These are phyloP conservation scores for Polypedilum vanderplanki DNA, from an alignment of 1,140 invertebrate genomes.

Conservation along the genomic window DNA sequence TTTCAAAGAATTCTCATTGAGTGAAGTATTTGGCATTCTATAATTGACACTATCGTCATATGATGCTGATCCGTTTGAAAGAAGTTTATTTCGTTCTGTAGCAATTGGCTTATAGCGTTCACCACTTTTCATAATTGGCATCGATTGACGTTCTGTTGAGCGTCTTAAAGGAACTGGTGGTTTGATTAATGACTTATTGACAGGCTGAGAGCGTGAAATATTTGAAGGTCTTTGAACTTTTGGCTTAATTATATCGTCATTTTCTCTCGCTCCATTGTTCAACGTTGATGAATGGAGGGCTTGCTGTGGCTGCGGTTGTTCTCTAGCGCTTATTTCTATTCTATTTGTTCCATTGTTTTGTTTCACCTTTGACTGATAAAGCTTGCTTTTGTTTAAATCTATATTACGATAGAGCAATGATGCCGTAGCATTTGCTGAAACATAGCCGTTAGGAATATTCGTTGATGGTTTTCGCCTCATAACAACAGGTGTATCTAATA, in stretches of 20 bases:
- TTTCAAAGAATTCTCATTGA: not conserved
- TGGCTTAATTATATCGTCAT: conserved; percentile 23
- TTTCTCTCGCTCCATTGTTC: not conserved
- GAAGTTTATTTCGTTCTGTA: not conserved
- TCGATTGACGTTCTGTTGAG: conserved; percentile 1
- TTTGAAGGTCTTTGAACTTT: conserved; percentile 15
- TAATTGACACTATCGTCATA: not conserved
- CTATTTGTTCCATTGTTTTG: not conserved
- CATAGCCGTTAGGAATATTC: not conserved
- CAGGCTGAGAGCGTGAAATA: conserved; percentile 11
- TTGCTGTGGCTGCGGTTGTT: not conserved
- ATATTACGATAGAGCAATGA: not conserved
- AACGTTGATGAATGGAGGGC: not conserved
- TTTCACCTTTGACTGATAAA: conserved; percentile 25
- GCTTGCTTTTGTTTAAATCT: conserved; percentile 10
- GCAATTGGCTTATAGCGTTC: not conserved
- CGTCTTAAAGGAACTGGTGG: conserved; percentile 12
- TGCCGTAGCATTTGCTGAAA: not conserved
- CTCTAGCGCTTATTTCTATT: not conserved
- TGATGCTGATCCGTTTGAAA: not conserved
- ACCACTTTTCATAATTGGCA: conserved; percentile 12
- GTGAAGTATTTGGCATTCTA: not conserved
- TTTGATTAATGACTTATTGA: conserved; percentile 26
- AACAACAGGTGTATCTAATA: not conserved
- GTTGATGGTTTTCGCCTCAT: not conserved